phyloP scores from a whole-genome alignment of 2,888 invertebrate genomes.

The Augiades crinisus region DNA sequence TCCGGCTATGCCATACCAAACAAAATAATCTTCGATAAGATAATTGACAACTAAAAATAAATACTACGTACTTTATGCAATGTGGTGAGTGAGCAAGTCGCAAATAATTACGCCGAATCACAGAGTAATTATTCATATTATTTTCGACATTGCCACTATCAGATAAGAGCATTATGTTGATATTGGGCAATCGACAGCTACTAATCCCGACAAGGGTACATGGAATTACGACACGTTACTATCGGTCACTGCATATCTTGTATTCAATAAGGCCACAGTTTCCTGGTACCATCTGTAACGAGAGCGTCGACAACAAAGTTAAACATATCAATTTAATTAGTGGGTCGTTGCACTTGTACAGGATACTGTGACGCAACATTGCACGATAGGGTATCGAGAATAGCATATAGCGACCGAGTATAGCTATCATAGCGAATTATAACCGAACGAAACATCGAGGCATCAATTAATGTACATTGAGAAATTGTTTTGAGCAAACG shows the following conservation, averaged over 20 bases:
- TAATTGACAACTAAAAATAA: constrained; percentile 1
- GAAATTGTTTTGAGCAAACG: constrained; percentile 25
- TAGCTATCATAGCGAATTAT: constrained; percentile 9
- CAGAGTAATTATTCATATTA: constrained; percentile 9
- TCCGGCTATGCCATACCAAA: background rate
- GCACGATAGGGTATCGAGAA: constrained; percentile 21
- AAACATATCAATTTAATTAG: constrained; percentile 43
- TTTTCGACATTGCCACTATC: constrained; percentile 10
- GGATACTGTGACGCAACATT: constrained; percentile 31
- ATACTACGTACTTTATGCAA: no score
- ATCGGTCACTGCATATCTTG: background rate
- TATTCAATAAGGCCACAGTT: constrained; percentile 16
- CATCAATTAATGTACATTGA: constrained; percentile 24
- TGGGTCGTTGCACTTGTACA: constrained; percentile 48
- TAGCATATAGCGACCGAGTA: constrained; percentile 1
- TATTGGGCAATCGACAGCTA: constrained; percentile 3
- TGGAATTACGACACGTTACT: background rate
- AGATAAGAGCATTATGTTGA: constrained; percentile 8
- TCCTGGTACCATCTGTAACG: constrained; percentile 25
- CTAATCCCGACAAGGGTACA: background rate
- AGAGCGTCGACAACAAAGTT: constrained; percentile 20
- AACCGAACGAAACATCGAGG: constrained; percentile 17
- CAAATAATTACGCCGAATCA: background rate
- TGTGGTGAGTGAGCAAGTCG: no score
- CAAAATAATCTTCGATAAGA: background rate